phyloP scores from a whole-genome alignment of 2,797 vertebrate species.

The Pangasius djambal region DNA sequence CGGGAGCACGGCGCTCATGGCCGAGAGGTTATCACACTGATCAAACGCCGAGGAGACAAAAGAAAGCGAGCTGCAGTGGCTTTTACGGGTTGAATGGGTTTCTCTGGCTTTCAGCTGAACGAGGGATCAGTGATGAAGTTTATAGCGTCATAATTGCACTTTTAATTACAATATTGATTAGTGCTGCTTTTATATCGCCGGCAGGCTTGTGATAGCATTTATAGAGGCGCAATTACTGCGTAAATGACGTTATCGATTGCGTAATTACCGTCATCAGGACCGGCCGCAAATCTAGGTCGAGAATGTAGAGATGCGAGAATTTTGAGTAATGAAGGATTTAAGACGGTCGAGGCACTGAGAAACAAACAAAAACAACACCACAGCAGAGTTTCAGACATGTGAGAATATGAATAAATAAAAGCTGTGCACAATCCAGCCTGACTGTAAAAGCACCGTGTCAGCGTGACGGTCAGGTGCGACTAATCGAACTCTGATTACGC shows the following conservation, averaged over 20 bases:
- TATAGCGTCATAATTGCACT: constrained; percentile 56
- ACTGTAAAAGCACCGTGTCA: no score
- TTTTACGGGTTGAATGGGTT: constrained; percentile 18
- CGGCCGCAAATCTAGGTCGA: constrained; percentile 58
- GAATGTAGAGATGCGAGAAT: not conserved
- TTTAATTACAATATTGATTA: constrained; percentile 74
- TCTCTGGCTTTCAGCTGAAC: not conserved
- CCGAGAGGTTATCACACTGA: not conserved
- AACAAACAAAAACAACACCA: not conserved
- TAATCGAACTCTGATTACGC: not conserved
- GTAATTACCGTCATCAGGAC: constrained; percentile 70
- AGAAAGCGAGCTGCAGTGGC: not conserved
- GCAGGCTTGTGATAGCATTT: constrained; percentile 70
- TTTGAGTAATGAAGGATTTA: not conserved
- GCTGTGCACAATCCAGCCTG: not conserved
- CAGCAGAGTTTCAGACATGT: not conserved
- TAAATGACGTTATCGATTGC: constrained; percentile 76
- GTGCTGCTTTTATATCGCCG: constrained; percentile 36
- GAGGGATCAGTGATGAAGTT: constrained; percentile 52
- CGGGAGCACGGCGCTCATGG: not conserved
- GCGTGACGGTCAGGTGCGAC: not conserved
- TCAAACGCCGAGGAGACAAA: not conserved
- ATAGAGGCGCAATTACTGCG: constrained; percentile 70
- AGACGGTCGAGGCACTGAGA: not conserved
- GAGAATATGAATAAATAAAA: not conserved